Evolutionary conservation across 2,113 vertebrate species (phyloP).

Genomic region (Chaetodon trifascialis): DNA sequence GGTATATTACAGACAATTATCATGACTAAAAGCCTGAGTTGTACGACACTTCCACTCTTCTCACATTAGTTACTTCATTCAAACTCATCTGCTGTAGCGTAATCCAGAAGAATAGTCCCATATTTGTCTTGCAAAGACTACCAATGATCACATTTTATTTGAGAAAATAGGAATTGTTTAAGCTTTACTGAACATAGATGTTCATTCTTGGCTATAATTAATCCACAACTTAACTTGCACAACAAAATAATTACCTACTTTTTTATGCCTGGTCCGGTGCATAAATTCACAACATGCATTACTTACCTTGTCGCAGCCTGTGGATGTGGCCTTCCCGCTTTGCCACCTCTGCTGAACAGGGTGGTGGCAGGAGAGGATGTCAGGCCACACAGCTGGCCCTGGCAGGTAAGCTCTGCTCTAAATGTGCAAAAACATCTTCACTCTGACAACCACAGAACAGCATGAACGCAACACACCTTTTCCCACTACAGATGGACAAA

Average conservation of each 20-base stretch:
- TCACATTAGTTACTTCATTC: not conserved
- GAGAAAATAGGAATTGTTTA: not conserved
- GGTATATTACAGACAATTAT: too few relatives aligned
- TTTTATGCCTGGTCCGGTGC: not conserved
- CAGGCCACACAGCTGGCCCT: conserved; percentile 83
- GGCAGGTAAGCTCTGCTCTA: conserved; percentile 75
- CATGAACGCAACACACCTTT: not conserved
- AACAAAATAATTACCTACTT: not conserved
- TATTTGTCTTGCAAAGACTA: not conserved
- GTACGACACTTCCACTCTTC: not conserved
- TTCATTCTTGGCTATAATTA: not conserved
- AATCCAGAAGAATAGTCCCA: not conserved
- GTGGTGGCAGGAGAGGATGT: conserved; percentile 81
- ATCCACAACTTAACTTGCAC: not conserved
- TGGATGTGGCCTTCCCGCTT: conserved; percentile 78
- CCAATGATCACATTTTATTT: not conserved
- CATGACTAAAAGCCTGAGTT: too few relatives aligned
- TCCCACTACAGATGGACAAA: not conserved
- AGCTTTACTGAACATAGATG: not conserved
- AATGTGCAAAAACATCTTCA: not conserved
- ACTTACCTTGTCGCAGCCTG: conserved; percentile 58
- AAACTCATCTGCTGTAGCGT: not conserved
- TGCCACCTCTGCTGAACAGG: conserved; percentile 71
- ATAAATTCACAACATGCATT: not conserved
- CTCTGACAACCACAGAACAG: not conserved